Conservation (phyloP, 2,113 vertebrate species). For the Protomyctophum bolini region DNA sequence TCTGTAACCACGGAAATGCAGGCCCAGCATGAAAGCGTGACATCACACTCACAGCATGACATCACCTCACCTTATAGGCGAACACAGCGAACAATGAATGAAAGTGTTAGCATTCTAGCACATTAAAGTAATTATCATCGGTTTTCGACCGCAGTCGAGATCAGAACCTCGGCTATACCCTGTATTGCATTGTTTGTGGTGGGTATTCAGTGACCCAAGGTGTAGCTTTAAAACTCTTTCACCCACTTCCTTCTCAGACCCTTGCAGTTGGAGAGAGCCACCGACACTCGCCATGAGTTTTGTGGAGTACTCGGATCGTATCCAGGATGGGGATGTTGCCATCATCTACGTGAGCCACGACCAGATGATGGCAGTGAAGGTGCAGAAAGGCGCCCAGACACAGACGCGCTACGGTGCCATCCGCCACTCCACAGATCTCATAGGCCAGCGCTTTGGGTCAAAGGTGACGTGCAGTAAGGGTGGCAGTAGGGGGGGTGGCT, state of each 20-base stretch:
- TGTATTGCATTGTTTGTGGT: no score
- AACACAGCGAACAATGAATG: no score
- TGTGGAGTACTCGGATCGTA: slow-evolving; percentile 85
- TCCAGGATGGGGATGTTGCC: slow-evolving; percentile 92
- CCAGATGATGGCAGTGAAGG: slow-evolving; percentile 90
- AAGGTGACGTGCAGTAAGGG: slow-evolving; percentile 96
- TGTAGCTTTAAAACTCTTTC: neutral
- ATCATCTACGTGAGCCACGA: slow-evolving; percentile 92
- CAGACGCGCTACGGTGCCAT: slow-evolving; percentile 95
- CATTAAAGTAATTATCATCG: no score
- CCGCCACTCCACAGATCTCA: slow-evolving; percentile 91
- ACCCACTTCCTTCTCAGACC: neutral
- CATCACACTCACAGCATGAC: no score
- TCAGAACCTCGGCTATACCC: no score
- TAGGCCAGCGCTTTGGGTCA: slow-evolving; percentile 90
- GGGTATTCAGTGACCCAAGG: no score
- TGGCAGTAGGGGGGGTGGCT: slow-evolving; percentile 87
- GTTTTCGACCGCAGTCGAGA: no score
- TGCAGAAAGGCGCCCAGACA: slow-evolving; percentile 88
- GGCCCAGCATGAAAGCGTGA: no score
- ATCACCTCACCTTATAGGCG: no score
- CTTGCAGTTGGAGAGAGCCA: slow-evolving; percentile 4
- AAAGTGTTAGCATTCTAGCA: no score
- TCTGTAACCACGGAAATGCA: no score
- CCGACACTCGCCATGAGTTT: slow-evolving; percentile 85